Percentiles rank a stretch among this genome's conserved stretches.
These are phyloP conservation scores for Falco rusticolus DNA, from an alignment of 2,797 vertebrate genomes.

Conservation along the genomic window DNA sequence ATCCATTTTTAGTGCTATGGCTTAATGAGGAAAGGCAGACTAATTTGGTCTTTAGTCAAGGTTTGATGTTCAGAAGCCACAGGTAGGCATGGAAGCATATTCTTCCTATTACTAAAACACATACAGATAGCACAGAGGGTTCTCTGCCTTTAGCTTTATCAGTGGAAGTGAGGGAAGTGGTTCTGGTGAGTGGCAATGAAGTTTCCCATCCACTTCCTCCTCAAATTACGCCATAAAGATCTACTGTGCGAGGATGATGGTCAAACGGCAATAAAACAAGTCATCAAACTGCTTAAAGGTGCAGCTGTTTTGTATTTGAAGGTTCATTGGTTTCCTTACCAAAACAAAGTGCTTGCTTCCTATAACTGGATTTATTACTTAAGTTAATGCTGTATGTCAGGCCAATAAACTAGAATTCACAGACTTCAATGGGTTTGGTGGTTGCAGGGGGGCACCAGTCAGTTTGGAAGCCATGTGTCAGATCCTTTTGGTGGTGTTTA, in stretches of 20 bases:
- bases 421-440: neutral
- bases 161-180: neutral
- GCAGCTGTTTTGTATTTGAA: constrained; percentile 4
- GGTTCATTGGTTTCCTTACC: neutral
- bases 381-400: neutral
- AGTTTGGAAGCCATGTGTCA: neutral
- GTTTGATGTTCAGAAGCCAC: neutral
- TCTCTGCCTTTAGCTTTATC: neutral
- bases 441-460: neutral
- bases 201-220: constrained; percentile 10
- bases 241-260: neutral
- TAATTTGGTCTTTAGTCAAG: neutral
- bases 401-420: neutral
- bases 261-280: constrained; percentile 12
- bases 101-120: neutral
- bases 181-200: neutral
- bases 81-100: neutral
- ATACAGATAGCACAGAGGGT: neutral
- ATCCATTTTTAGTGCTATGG: neutral
- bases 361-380: constrained; percentile 15
- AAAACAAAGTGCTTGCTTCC: neutral
- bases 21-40: neutral
- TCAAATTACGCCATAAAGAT: constrained; percentile 15
- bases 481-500: neutral
- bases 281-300: neutral